These are phyloP conservation scores for Epizoanthus ramosus DNA, from an alignment of 92 coral and sea anemone genomes.

Conservation along the genomic window DNA sequence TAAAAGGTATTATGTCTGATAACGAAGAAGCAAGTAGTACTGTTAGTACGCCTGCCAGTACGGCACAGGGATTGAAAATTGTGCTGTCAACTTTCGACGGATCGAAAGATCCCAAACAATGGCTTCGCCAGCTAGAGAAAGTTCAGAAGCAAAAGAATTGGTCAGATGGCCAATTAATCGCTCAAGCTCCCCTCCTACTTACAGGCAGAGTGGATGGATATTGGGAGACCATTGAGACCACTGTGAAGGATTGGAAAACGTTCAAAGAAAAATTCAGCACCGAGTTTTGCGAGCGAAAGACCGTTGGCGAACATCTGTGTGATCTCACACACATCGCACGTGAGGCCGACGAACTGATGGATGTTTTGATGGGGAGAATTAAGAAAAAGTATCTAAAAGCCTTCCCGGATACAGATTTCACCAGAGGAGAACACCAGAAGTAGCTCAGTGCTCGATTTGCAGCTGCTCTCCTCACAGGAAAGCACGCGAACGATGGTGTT, in stretches of 20 bases:
- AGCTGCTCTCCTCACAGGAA: slow-evolving; percentile 22
- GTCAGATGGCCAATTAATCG: slow-evolving; percentile 20
- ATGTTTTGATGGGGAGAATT: slow-evolving; percentile 50
- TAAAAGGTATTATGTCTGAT: too few species aligned
- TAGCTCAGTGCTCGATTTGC: slow-evolving; percentile 35
- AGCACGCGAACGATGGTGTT: slow-evolving; percentile 12
- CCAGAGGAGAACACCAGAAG: slow-evolving; percentile 30
- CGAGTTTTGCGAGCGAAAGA: slow-evolving; percentile 25
- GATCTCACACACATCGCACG: slow-evolving; percentile 40
- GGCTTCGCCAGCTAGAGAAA: slow-evolving; percentile 57
- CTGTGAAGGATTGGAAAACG: slow-evolving; percentile 45
- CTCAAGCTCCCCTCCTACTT: slow-evolving; percentile 46
- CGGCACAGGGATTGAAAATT: too few species aligned
- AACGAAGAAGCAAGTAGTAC: too few species aligned
- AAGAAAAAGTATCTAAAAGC: slow-evolving; percentile 40
- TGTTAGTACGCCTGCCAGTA: too few species aligned
- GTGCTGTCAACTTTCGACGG: slow-evolving; percentile 47
- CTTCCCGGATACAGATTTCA: slow-evolving; percentile 40
- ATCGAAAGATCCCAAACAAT: slow-evolving; percentile 49
- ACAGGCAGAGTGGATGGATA: slow-evolving; percentile 56
- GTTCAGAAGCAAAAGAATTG: slow-evolving; percentile 52
- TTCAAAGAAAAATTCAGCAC: slow-evolving; percentile 51
- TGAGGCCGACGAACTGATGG: slow-evolving; percentile 33
- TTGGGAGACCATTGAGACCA: slow-evolving; percentile 49
- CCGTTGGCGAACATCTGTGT: neutral